Base-by-base conservation (phyloP, 2,113 vertebrate genomes). In the Sebastes fasciatus region DNA sequence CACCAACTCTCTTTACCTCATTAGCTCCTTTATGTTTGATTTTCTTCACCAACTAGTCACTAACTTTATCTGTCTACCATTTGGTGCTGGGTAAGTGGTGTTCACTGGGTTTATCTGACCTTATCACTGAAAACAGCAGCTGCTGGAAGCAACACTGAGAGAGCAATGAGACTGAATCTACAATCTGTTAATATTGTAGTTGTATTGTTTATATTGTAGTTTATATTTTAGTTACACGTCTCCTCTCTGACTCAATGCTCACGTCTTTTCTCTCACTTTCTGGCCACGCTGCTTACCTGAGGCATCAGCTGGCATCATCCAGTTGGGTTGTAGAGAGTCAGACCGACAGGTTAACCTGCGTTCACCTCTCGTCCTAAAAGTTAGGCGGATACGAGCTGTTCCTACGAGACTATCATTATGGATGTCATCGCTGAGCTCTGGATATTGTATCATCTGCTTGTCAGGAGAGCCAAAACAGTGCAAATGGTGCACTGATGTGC, bases 251-350 rank as follows among this genome's bases (percentile, higher is more conserved):
- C 34, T 2, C 34, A 2, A 34, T 34, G 4, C 34, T 34, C 34
- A 34, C 3, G 34, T 34, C 34, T 34, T 34, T 34, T 21, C 66
- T 54, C 21, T 68, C 19, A 1, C 46, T 72, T 66, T 65, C n/a
- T 68, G 23, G 17, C 5, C 14, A 19, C 0, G 5, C 17, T 51
- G 34, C 69, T 42, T 17, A 16, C 26, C 78, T 51, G 14, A 77
- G 61, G 77, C 42, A 60, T 52, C 65, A 11, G 55, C 55, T 57
- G 1, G n/a, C 26, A 74, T 85, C 74, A 21, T 42, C 64, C 54
- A 64, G 17, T 77, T 69, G 67, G 43, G 40, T 14, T 51, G 12
- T 45, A 40, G 11, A 43, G 19, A 46, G 45, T 58, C 57, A 19
- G 16, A 55, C 17, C 1, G 40, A 67, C 51, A 75, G 61, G 51